Percentiles rank a stretch among this genome's conserved stretches.
These are phyloP conservation scores for Artibeus jamaicensis DNA, from an alignment of 2,797 vertebrate genomes.

Conservation along the genomic window DNA sequence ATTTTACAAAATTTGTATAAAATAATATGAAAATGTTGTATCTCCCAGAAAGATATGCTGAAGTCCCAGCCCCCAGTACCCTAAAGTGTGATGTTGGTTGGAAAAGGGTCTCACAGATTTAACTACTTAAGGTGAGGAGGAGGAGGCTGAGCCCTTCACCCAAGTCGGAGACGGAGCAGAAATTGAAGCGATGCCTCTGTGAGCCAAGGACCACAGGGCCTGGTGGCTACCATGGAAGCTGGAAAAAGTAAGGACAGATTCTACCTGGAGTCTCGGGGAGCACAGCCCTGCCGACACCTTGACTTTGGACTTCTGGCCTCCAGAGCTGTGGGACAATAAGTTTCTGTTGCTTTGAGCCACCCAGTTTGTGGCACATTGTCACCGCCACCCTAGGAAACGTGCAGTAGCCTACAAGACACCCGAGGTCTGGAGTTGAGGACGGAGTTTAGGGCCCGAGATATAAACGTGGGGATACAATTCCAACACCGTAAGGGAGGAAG, in stretches of 20 bases:
- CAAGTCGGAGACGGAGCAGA: too few species aligned
- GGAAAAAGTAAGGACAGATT: background rate
- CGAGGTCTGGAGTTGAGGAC: background rate
- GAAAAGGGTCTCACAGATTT: background rate
- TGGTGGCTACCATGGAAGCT: accelerated
- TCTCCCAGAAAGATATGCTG: background rate
- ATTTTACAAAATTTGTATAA: too few species aligned
- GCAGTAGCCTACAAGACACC: background rate
- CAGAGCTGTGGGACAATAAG: background rate
- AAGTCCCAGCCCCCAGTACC: background rate
- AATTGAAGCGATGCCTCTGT: accelerated
- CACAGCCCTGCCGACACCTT: background rate
- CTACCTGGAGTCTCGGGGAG: background rate
- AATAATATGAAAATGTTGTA: background rate
- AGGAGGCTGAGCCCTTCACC: background rate
- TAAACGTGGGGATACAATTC: background rate
- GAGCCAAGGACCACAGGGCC: accelerated
- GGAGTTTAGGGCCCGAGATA: background rate
- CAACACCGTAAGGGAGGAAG: background rate
- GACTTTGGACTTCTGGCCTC: background rate
- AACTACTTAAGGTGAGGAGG: background rate
- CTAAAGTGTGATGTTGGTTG: background rate
- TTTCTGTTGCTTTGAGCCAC: background rate
- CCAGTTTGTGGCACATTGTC: background rate
- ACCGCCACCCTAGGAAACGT: background rate